Evolutionary conservation across 1,140 invertebrate genomes (phyloP), one percentile per base, ranked within the genome.

Genomic region (Formica exsecta): DNA sequence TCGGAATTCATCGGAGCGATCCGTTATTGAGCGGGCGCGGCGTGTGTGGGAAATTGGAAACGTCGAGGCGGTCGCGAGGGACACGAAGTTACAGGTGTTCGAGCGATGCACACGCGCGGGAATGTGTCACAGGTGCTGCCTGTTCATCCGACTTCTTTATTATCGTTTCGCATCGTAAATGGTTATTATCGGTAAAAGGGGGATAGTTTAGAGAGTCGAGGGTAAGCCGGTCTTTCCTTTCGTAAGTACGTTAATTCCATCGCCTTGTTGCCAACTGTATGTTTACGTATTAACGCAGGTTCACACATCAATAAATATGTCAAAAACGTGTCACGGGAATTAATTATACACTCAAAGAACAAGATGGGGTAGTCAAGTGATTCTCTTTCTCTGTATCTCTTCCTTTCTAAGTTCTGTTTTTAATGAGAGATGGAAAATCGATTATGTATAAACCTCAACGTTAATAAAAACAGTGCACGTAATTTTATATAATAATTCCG

Each of bases 101-200:
- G 86, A 81, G 68, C 76, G 86, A 89, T 87, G 90, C 92, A 92
- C 93, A 51, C 48, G 48, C 48, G 93, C 94, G 94, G 93, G 94
- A 94, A 94, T 94, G 93, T 91, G 90, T 92, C 92, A 93, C 94
- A 94, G 94, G 93, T 94, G 93, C 90, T 88, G 74, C 41, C 70
- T 4, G 75, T 36, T 74, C 38, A 41, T 62, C 44, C 75, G 22
- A 44, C 79, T 80, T 86, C 86, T 86, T 92, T 92, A 90, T 92
- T 91, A 92, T 93, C 91, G 88, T 91, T 92, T 93, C 89, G 91
- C 89, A 77, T 88, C 87, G 91, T 86, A 91, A 94, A 93, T 86
- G 92, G 87, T 86, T 86, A 87, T 90, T 92, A 92, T 92, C 61
- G 74, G 29, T 59, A 38, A 29, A 16, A n/a, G 41, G 51, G 48